Evolutionary conservation across 2,888 invertebrate genomes (phyloP).

Genomic region (Eupeodes luniger): DNA sequence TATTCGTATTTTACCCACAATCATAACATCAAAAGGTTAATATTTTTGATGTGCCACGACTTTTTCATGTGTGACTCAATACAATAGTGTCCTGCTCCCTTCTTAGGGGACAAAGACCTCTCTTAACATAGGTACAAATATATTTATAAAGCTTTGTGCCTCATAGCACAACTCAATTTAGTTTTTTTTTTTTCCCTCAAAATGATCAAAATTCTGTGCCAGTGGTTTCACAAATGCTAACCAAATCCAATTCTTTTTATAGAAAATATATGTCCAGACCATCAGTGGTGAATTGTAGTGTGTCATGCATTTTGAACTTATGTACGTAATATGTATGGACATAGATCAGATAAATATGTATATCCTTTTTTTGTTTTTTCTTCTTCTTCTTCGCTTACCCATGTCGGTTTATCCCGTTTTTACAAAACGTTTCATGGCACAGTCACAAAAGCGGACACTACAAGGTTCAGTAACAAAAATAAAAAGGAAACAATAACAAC

Average conservation of each 20-base stretch:
- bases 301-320: constrained; percentile 25
- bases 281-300: not conserved
- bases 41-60: constrained; percentile 50
- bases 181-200: constrained; percentile 26
- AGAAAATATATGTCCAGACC: not conserved
- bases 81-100: constrained; percentile 37
- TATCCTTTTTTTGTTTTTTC: not conserved
- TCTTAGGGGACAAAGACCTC: not conserved
- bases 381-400: constrained; percentile 21
- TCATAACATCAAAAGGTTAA: constrained; percentile 42
- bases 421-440: constrained; percentile 39
- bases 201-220: not conserved
- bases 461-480: not conserved
- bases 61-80: constrained; percentile 73
- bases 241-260: not conserved
- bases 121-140: not conserved
- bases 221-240: not conserved
- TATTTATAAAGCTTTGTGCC: constrained; percentile 22
- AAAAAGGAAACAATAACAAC: constrained; percentile 42
- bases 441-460: constrained; percentile 41
- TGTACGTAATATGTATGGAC: not conserved
- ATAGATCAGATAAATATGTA: not conserved
- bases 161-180: constrained; percentile 67
- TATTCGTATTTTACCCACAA: too few species aligned
- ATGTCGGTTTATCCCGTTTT: constrained; percentile 37